phyloP scores from a whole-genome alignment of 2,888 invertebrate species.

The Drosophila longiperda region DNA sequence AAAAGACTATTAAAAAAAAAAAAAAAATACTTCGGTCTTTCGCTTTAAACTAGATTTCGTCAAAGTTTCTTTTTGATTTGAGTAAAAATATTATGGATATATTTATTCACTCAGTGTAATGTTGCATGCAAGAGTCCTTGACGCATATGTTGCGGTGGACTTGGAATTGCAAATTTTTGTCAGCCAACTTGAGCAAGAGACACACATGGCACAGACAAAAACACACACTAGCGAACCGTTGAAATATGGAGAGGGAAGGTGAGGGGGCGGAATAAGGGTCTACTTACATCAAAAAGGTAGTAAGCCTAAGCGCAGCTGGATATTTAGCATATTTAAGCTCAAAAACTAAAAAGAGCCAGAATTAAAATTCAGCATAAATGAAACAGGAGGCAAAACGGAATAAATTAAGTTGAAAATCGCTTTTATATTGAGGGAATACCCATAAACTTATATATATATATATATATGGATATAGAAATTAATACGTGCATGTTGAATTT shows the following conservation, averaged over 20 bases:
- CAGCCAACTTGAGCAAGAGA: constrained; percentile 42
- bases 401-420: constrained; percentile 72
- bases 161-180: constrained; percentile 70
- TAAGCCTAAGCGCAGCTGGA: constrained; percentile 49
- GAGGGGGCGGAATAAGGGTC: not conserved
- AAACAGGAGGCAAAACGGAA: constrained; percentile 53
- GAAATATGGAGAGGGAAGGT: not conserved
- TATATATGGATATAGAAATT: constrained; percentile 1
- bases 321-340: constrained; percentile 69
- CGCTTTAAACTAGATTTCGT: not conserved
- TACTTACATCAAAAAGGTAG: constrained; percentile 57
- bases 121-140: constrained; percentile 19
- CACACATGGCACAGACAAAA: constrained; percentile 41
- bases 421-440: constrained; percentile 56
- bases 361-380: constrained; percentile 65
- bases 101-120: constrained; percentile 14
- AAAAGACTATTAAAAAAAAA: not conserved
- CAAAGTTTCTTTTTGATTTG: not conserved
- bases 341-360: constrained; percentile 63
- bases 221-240: constrained; percentile 1
- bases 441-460: constrained; percentile 10
- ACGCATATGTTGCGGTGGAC: constrained; percentile 45
- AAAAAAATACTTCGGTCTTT: not conserved
- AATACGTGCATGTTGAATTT: constrained; percentile 19
- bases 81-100: no score